Evolutionary conservation across 2,113 vertebrate genomes (phyloP).

Genomic region (Lophochroa leadbeateri): DNA sequence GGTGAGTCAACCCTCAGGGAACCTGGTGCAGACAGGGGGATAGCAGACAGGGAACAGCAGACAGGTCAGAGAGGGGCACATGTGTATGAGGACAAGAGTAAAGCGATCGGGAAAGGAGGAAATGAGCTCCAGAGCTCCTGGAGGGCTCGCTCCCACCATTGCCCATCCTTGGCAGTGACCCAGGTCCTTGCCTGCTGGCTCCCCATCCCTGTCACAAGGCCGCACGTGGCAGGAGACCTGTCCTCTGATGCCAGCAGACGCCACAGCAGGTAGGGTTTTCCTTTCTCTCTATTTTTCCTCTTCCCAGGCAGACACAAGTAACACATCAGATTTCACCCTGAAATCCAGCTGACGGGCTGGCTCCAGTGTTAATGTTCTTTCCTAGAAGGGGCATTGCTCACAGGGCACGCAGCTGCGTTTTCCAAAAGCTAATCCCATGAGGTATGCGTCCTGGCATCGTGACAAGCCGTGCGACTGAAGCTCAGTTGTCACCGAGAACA

Average conservation of each 20-base stretch:
- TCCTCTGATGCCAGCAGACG: not conserved
- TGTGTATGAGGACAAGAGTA: not conserved
- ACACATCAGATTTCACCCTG: slow-evolving; percentile 3
- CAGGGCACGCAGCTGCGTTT: not conserved
- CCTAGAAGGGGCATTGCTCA: slow-evolving; percentile 51
- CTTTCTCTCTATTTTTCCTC: not conserved
- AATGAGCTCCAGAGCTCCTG: not conserved
- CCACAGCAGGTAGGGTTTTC: not conserved
- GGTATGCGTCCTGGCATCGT: not conserved
- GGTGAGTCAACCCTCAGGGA: not conserved
- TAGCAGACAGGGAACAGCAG: not conserved
- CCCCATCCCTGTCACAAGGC: rapidly evolving
- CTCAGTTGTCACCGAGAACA: not conserved
- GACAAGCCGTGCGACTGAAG: not conserved
- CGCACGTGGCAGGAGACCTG: rapidly evolving
- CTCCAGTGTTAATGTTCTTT: not conserved
- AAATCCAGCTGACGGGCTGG: not conserved
- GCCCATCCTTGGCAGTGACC: not conserved
- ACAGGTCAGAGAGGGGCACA: not conserved
- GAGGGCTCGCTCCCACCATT: not conserved
- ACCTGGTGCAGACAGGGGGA: not conserved
- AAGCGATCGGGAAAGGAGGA: not conserved
- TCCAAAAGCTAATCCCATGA: not conserved
- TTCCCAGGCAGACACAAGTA: not conserved
- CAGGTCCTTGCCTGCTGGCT: not conserved